Conservation (phyloP, 53 echinoderm and acorn worm genomes). For the Echinometra lucunter region DNA sequence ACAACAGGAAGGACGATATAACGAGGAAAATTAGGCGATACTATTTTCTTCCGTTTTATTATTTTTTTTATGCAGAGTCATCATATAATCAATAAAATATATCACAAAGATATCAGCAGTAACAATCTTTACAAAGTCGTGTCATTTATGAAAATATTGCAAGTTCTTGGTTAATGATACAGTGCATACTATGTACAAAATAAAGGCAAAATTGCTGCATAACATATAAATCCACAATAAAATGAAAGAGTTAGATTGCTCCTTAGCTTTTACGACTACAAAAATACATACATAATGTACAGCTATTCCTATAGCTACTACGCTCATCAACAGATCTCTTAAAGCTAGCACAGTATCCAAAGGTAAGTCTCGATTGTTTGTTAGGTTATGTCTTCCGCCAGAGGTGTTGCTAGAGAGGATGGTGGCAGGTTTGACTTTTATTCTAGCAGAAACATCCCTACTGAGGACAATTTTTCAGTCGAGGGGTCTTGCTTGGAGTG, state of each 20-base stretch:
- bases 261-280: not conserved
- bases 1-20: no score
- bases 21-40: no score
- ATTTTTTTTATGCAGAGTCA: not conserved
- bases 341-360: no score
- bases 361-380: no score
- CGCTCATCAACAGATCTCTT: not conserved
- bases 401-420: not conserved
- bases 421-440: no score
- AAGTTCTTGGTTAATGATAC: slow-evolving; percentile 24
- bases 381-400: no score
- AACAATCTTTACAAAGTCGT: not conserved
- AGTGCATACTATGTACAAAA: slow-evolving; percentile 14
- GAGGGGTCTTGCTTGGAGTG: not conserved
- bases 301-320: not conserved
- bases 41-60: not conserved
- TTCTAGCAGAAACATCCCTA: not conserved
- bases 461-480: not conserved
- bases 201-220: not conserved
- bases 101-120: not conserved
- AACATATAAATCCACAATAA: no score
- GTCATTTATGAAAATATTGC: not conserved
- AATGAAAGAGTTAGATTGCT: not conserved
- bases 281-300: not conserved
- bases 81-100: not conserved